These are phyloP conservation scores for Lophura nycthemera DNA, from an alignment of 2,113 vertebrate species.

Conservation along the genomic window DNA sequence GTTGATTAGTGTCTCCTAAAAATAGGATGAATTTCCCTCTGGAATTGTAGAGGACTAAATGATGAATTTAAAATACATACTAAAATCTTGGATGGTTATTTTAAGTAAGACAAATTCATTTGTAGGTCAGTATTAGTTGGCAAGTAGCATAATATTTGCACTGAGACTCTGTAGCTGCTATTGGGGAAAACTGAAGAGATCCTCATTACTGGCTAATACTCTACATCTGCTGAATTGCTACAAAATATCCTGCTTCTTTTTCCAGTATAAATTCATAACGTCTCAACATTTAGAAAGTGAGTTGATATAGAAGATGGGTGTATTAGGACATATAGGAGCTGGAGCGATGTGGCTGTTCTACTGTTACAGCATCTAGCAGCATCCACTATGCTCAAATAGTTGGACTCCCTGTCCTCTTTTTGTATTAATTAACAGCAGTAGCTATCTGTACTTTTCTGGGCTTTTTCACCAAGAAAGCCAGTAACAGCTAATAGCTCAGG, in stretches of 20 bases:
- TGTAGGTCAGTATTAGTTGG: background rate
- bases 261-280: background rate
- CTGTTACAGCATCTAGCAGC: background rate
- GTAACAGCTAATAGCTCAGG: rapidly evolving
- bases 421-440: background rate
- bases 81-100: background rate
- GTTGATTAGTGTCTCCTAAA: background rate
- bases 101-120: background rate
- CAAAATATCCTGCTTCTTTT: background rate
- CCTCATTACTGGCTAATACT: background rate
- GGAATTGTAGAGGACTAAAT: background rate
- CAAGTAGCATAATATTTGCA: background rate
- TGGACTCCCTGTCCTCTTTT: background rate
- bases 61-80: background rate
- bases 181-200: background rate
- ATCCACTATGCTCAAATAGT: background rate
- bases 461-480: background rate
- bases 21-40: background rate
- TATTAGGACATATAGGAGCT: background rate
- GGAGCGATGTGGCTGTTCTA: background rate
- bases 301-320: background rate
- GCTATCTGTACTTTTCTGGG: background rate
- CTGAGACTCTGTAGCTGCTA: background rate
- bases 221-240: background rate
- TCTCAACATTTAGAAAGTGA: background rate